Base-by-base conservation (phyloP, 2,888 invertebrate genomes). In the Escarpia spicata region DNA sequence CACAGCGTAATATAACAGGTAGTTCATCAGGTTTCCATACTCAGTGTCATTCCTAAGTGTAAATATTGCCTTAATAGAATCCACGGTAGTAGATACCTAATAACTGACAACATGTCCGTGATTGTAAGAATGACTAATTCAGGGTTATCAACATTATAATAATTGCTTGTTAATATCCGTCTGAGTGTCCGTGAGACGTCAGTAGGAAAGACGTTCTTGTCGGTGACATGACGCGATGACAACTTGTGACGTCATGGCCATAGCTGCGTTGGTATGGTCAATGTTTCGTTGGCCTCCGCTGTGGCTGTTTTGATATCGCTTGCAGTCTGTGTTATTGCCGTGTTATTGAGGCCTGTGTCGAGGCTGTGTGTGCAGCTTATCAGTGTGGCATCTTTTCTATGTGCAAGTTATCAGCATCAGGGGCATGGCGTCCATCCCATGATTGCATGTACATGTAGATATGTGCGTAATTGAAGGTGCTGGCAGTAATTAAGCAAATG, bases 51-150 rank as follows among this genome's bases (percentile, higher is more conserved):
- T 52, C 52, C 52, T 52, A 52, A 4, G 9, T 52, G 52, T 52
- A 52, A 52, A 52, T 12, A 52, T 52, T 15, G 9, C 4, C 52
- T 52, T 4, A 52, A 52, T 9, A 52, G 52, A 52, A 15, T 2
- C 12, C 52, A 52, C 15, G 52, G 52, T 52, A 37, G 37, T 37
- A 37, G 37, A 37, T 37, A 52, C 52, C 52, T 52, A 9, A 15
- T 52, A 52, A 52, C 52, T 9, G 9, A 75, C 52, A n/a, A n/a
- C 75, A 75, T 3, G 75, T 6, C 19, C 26, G n/a, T 75, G 75
- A 75, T 75, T 75, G 75, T 75, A 75, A 75, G 75, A 75, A 75
- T 75, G 75, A 75, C 75, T 75, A 75, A 75, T 75, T 75, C 75
- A 19, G n/a, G 75, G 75, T 26, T 75, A 75, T 75, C 75, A 75